Conservation (phyloP, 2,113 vertebrate genomes). For the Choloepus hoffmanni region DNA sequence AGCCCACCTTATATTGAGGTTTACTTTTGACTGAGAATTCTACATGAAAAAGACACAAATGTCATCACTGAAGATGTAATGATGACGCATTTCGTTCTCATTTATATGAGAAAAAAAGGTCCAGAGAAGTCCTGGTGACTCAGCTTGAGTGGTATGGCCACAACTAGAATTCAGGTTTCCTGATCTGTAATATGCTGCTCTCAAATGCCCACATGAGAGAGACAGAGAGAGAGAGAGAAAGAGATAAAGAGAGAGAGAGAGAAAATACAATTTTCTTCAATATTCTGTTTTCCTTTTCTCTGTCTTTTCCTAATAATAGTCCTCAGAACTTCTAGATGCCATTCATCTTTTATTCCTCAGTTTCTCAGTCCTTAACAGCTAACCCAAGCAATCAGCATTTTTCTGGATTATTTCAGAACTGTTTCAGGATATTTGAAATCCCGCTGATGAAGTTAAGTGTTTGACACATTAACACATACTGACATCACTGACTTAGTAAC, state of each 20-base stretch:
- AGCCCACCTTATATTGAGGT: neutral
- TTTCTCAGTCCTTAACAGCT: constrained; percentile 19
- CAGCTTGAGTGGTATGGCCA: neutral
- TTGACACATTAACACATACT: neutral
- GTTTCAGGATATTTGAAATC: constrained; percentile 58
- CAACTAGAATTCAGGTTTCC: neutral
- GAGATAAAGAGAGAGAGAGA: neutral
- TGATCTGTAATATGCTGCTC: neutral
- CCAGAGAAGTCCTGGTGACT: neutral
- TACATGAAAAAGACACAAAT: neutral
- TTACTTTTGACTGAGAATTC: too few relatives aligned
- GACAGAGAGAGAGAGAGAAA: too few relatives aligned
- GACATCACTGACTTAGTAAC: neutral
- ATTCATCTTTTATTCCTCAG: neutral
- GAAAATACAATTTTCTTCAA: neutral
- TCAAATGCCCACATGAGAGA: neutral
- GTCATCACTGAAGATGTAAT: neutral
- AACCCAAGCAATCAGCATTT: neutral
- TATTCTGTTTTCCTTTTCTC: neutral
- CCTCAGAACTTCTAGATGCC: neutral
- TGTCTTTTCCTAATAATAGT: constrained; percentile 4
- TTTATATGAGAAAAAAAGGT: neutral
- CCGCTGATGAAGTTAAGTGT: neutral
- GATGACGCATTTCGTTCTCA: neutral
- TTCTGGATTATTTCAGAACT: neutral